Evolutionary conservation across 2,797 vertebrate species (phyloP), one percentile per base, ranked within the genome.

Genomic region (Zonotrichia albicollis): DNA sequence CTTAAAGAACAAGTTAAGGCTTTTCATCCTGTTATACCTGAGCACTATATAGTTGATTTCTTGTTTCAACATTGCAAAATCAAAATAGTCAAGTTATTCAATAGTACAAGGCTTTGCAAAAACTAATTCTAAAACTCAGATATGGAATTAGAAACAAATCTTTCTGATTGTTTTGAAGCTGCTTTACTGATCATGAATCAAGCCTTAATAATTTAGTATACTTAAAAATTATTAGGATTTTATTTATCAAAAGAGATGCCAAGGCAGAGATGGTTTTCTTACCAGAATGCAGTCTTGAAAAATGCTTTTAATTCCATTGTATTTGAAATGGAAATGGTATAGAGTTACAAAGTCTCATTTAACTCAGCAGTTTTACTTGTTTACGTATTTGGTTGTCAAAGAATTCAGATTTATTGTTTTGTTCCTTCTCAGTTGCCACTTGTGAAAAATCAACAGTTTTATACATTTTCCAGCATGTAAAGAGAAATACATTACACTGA

Each of bases 291-390:
- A 29, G 13, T 30, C 1, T 1, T 64, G 32, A 61, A 10, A 90
- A 77, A 79, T 20, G 17, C 7, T 64, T 84, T 76, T 60, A 8
- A 48, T 68, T 53, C 23, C 7, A 9, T 38, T 72, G 25, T 25
- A 43, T 73, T 66, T 64, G 40, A 94, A 91, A 79, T 40, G 3
- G 67, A 92, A 79, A 89, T 32, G 6, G 8, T 32, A 13, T 6
- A 29, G 20, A 40, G n/a, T 27, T 62, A 48, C 4, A 0, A 4
- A 70, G 4, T 1, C 1, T 21, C 27, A 36, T 25, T 64, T 79
- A 74, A 77, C 40, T 36, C 14, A 62, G 36, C 6, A 6, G 27
- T 79, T 78, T 74, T 65, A 40, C 34, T 81, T 80, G 34, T 36
- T 46, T 60, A 32, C 57, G 3, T n/a, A 34, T 55, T 64, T 58